Evolutionary conservation across 2,888 invertebrate genomes (phyloP).

Genomic region (Acrobeloides nanus): DNA sequence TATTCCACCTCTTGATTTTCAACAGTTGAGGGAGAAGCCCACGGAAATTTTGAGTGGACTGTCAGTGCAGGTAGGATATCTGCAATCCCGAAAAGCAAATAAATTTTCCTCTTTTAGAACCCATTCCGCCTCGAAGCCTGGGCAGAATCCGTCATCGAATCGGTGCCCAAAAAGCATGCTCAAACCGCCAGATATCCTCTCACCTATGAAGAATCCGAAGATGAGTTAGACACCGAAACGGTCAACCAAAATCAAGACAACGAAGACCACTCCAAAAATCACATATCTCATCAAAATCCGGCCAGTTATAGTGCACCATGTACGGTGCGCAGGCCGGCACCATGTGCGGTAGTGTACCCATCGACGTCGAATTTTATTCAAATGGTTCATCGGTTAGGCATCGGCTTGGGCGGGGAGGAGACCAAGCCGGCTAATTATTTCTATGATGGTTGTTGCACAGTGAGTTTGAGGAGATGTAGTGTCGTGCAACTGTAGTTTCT

Average conservation of each 20-base stretch:
- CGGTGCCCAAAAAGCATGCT: constrained; percentile 11
- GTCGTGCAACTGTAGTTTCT: too few relatives aligned
- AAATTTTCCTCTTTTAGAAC: too few relatives aligned
- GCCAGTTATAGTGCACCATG: constrained; percentile 18
- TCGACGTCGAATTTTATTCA: constrained; percentile 36
- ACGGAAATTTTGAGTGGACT: constrained; percentile 5
- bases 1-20: constrained; percentile 7
- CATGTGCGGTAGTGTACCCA: constrained; percentile 32
- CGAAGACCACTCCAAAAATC: constrained; percentile 5
- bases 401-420: constrained; percentile 9
- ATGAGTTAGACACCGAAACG: constrained; percentile 2
- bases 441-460: constrained; percentile 24
- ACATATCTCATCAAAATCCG: background rate
- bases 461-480: constrained; percentile 7
- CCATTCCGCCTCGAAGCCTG: constrained; percentile 20
- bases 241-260: constrained; percentile 4
- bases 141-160: constrained; percentile 7
- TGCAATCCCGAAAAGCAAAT: constrained; percentile 1
- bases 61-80: background rate
- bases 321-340: constrained; percentile 21
- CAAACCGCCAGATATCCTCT: constrained; percentile 3
- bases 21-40: constrained; percentile 7
- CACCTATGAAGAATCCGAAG: constrained; percentile 3
- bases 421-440: constrained; percentile 6
- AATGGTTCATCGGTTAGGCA: constrained; percentile 24